These are phyloP conservation scores for Caerostris extrusa DNA, from an alignment of 1,140 invertebrate species.

Conservation along the genomic window DNA sequence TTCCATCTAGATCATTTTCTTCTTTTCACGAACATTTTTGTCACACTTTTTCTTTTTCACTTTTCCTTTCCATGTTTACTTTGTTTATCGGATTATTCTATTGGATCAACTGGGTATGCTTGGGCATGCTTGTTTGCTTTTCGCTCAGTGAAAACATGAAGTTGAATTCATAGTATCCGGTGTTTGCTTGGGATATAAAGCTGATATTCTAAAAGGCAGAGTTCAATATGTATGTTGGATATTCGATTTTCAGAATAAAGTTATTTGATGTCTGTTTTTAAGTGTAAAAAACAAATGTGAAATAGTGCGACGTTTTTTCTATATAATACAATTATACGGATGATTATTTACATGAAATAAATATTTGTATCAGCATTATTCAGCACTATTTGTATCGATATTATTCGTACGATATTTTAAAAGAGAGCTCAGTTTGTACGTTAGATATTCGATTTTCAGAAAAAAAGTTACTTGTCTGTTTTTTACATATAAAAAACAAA, in stretches of 20 bases:
- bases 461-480: no score
- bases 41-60: background rate
- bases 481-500: no score
- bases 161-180: background rate
- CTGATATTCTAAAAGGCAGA: background rate
- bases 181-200: background rate
- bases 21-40: background rate
- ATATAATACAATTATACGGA: no score
- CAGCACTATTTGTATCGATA: no score
- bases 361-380: no score
- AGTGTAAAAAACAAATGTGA: no score
- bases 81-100: conserved; percentile 37
- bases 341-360: no score
- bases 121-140: background rate
- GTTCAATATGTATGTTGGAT: background rate
- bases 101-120: background rate
- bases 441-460: no score
- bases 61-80: background rate
- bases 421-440: no score
- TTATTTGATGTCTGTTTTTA: background rate
- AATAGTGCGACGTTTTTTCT: no score
- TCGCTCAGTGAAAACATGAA: background rate
- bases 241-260: background rate
- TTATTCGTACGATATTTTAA: no score
- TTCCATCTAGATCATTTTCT: background rate